phyloP scores from a whole-genome alignment of 2,797 vertebrate genomes.

The Threskiornis aethiopicus region DNA sequence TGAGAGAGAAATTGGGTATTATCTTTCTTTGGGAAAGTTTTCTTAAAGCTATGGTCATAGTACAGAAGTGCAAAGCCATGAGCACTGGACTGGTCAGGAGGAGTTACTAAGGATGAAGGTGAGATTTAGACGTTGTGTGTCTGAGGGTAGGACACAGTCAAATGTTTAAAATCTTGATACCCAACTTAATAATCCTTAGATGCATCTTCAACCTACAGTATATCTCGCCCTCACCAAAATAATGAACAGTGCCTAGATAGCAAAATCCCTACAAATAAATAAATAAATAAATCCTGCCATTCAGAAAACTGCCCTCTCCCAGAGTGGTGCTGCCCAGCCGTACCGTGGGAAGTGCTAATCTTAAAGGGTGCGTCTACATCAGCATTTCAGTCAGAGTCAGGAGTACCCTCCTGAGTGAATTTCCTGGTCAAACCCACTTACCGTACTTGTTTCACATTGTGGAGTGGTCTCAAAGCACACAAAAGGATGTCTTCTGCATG shows the following conservation, averaged over 20 bases:
- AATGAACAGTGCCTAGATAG: not conserved
- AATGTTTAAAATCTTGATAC: not conserved
- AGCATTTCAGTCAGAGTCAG: not conserved
- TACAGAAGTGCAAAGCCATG: not conserved
- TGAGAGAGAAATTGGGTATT: not conserved
- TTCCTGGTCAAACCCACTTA: not conserved
- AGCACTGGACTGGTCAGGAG: fast-evolving
- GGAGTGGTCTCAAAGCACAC: not conserved
- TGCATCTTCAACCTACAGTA: not conserved
- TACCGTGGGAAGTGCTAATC: not conserved
- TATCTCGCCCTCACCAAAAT: not conserved
- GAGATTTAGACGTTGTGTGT: not conserved
- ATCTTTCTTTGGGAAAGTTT: not conserved
- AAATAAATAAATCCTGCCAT: not conserved
- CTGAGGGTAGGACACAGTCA: not conserved
- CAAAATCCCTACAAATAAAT: not conserved
- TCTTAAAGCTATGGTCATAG: not conserved
- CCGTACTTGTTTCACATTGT: not conserved
- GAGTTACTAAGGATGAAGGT: not conserved
- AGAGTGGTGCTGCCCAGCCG: not conserved
- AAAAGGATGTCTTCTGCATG: not conserved
- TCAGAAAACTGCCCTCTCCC: not conserved
- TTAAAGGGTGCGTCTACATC: not conserved
- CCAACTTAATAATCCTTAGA: not conserved
- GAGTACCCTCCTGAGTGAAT: not conserved